Percentiles rank a stretch among this genome's conserved stretches.
Conservation (phyloP, 2,113 vertebrate species). For the Nannospalax galili region DNA sequence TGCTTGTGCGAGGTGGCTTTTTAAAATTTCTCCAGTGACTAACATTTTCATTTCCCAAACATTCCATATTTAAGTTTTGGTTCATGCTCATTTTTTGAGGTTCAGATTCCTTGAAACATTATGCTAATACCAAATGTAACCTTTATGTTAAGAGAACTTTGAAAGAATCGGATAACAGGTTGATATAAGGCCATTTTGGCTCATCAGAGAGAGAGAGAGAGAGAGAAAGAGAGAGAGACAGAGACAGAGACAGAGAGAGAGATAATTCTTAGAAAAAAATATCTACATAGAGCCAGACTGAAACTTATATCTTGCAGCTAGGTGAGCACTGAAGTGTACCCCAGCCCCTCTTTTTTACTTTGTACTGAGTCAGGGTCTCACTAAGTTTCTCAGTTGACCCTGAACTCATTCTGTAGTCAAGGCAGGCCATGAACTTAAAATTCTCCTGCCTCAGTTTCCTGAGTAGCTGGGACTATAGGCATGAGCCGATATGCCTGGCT, state of each 20-base stretch:
- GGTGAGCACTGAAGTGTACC: neutral
- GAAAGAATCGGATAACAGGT: neutral
- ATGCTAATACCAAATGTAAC: neutral
- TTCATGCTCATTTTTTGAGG: neutral
- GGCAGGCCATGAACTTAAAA: neutral
- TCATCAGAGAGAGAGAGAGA: neutral
- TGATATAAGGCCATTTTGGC: neutral
- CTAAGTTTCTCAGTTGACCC: neutral
- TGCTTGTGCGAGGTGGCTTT: fast-evolving
- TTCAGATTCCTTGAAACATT: neutral
- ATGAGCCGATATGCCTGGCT: neutral
- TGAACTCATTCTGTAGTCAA: neutral
- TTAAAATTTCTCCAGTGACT: neutral
- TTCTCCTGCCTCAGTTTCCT: neutral
- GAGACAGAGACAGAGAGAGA: neutral
- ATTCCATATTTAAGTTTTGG: neutral
- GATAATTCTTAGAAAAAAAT: neutral
- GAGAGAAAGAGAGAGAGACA: neutral
- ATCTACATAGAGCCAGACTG: neutral
- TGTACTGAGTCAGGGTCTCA: neutral
- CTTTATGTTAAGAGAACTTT: neutral
- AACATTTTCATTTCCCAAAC: neutral
- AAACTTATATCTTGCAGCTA: neutral
- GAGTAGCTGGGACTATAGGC: neutral
- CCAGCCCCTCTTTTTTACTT: neutral